Conservation (phyloP, 1,140 invertebrate species). For the Adelges cooleyi region DNA sequence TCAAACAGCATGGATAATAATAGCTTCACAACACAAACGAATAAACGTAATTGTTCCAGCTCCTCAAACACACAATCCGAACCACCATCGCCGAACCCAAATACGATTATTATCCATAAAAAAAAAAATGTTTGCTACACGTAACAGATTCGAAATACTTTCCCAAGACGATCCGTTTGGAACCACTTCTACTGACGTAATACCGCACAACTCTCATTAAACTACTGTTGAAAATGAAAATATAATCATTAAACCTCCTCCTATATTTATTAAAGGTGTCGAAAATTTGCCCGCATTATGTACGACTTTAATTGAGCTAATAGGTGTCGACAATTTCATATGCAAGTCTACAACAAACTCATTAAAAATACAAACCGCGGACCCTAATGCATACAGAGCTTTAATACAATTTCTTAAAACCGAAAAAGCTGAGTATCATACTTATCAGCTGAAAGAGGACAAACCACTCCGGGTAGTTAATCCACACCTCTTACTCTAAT, state of each 20-base stretch:
- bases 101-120: background rate
- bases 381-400: background rate
- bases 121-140: background rate
- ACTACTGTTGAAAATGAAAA: background rate
- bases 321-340: background rate
- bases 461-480: constrained; percentile 3
- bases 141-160: background rate
- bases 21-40: background rate
- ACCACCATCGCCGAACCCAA: background rate
- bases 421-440: background rate
- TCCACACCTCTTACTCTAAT: background rate
- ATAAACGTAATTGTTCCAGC: background rate
- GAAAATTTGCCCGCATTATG: background rate
- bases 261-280: constrained; percentile 2
- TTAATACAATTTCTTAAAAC: background rate
- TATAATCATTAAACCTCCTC: background rate
- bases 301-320: background rate
- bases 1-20: too few relatives aligned
- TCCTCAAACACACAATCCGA: background rate
- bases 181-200: background rate
- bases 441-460: constrained; percentile 5
- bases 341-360: background rate
- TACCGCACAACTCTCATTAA: background rate
- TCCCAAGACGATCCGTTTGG: background rate
- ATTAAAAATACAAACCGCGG: background rate